A percentile compares a stretch with the other conserved stretches of the same genome.
Conservation (phyloP, 1,140 invertebrate species). For the Solen grandis region DNA sequence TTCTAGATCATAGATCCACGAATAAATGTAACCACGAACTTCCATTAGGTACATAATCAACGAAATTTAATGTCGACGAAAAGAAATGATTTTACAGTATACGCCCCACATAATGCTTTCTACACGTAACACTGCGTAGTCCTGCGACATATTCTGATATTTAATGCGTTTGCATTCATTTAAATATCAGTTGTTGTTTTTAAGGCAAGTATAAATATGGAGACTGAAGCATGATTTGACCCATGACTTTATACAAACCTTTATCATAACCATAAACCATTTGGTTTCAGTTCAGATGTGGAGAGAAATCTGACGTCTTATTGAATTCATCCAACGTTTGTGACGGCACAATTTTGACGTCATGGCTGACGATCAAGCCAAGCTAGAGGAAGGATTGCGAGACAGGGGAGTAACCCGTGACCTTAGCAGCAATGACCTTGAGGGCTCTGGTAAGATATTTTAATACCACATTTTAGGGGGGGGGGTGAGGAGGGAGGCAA, state of each 20-base stretch:
- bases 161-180: too few relatives aligned
- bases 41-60: slow-evolving; percentile 5
- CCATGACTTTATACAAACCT: too few relatives aligned
- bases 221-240: too few relatives aligned
- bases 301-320: too few relatives aligned
- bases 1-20: too few relatives aligned
- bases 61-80: too few relatives aligned
- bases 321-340: too few relatives aligned
- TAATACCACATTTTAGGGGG: not conserved
- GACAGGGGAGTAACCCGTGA: slow-evolving; percentile 29
- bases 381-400: slow-evolving; percentile 41
- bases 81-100: slow-evolving; percentile 12
- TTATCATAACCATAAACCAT: too few relatives aligned
- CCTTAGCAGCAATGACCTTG: slow-evolving; percentile 35
- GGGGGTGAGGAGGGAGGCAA: not conserved
- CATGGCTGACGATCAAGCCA: slow-evolving; percentile 13
- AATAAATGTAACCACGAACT: not conserved
- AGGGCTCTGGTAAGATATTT: slow-evolving; percentile 29
- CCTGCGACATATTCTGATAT: too few relatives aligned
- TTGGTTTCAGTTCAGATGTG: too few relatives aligned
- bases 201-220: too few relatives aligned
- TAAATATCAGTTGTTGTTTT: too few relatives aligned
- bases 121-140: not conserved
- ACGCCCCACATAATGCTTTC: not conserved
- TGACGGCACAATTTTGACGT: slow-evolving; percentile 45